Base-by-base conservation (phyloP, 2,888 invertebrate genomes). In the Teleogryllus oceanicus region DNA sequence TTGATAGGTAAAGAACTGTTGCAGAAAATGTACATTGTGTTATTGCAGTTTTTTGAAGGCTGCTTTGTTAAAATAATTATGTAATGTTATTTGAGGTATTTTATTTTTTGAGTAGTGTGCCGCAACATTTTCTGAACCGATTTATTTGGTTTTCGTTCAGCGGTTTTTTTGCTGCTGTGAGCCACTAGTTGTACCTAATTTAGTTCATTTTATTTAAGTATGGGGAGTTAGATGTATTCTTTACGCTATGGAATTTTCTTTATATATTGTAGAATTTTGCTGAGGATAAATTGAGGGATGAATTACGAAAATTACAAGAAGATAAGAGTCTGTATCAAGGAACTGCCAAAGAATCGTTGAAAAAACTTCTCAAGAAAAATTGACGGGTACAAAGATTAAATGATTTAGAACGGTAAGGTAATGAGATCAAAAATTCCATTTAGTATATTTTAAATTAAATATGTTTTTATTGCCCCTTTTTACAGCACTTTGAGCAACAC, bases 321-420 rank as follows among this genome's bases (percentile, higher is more conserved):
- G 93, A 93, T 83, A 92, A 92, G 86, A 89, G 90, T 80, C 89
- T 90, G 83, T 94, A 94, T 87, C 93, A 94, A 87, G 88, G 87
- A 80, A 90, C 91, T 24, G 96, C 97, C 80, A 97, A 97, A 89
- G 96, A 97, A 87, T 94, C 96, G 81, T 89, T 98, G 78, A 92
- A 94, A 83, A 94, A 94, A 87, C 92, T 96, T 80, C 92, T 86
- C 93, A 94, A 86, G 96, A 86, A 93, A 96, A 83, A 89, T 96
- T 83, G 94, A 96, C 85, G 92, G 74, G 88, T 92, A 81, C 90
- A 92, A 83, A 90, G 92, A 85, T 89, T 94, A 76, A 90, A 93
- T 74, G 93, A 94, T 84, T 89, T 93, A 82, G 94, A 94, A 87
- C 87, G 90, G 85, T 86, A 82, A 20, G 16, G 37, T 76, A 24